Evolutionary conservation across 1,140 invertebrate species (phyloP), one percentile per base, ranked within the genome.

Genomic region (Druon quercuslanigerum): DNA sequence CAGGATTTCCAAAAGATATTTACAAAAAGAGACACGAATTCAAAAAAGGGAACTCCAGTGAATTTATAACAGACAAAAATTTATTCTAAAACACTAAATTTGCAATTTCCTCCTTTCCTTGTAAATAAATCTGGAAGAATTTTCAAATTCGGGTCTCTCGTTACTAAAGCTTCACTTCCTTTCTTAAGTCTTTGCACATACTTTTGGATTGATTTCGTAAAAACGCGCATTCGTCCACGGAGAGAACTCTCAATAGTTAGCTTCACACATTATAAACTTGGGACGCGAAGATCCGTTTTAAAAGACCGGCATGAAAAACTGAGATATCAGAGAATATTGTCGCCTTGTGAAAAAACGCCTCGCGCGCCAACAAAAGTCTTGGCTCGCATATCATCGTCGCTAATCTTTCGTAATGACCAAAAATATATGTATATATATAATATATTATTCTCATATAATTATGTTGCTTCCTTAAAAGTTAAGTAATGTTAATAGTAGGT

Each of bases 401-500:
- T 85, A 85, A 88, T 86, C 84, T 87, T 88, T 87, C 86, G 89
- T 90, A 89, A 91, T 91, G 90, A 91, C 88, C 89, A 91, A 91
- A 91, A 91, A 91, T 91, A 91, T 91, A 91, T 90, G 84, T 91
- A 87, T 88, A 85, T 88, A 82, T 86, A 84, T 88, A 88, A 89
- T 88, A 90, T 90, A 87, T 89, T 86, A 87, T 87, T 88, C 86
- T 88, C 87, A 87, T 89, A 88, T 89, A 88, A 83, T 89, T 88
- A 88, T 86, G 86, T 90, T 87, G 86, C 88, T 83, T 88, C 78
- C 90, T 91, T 91, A 90, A 85, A 84, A 85, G 83, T 90, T 90
- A 91, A 89, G 85, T 91, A 89, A 88, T 90, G 88, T 91, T 90
- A 89, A 88, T 91, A 90, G 88, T 91, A 90, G 85, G 83, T 90